Percentiles rank a stretch among this genome's conserved stretches.
Conservation (phyloP, 37 sponge, comb jelly and placozoan species). For the Cliona cf. orientalis region DNA sequence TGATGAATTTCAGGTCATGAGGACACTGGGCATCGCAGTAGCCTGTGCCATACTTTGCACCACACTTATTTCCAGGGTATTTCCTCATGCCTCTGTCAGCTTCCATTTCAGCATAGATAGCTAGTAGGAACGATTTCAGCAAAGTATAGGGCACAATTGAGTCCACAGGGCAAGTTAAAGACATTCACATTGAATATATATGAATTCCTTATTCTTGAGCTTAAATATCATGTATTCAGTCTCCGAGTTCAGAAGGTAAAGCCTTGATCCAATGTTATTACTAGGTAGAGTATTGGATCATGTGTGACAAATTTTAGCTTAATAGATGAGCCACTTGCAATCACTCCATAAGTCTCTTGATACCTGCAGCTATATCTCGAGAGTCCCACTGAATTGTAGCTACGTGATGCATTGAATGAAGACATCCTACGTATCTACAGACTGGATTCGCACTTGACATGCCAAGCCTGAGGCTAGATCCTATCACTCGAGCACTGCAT, state of each 20-base stretch:
- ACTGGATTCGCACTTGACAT: too few species aligned
- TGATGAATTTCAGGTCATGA: conserved; percentile 52
- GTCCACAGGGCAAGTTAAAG: conserved; percentile 42
- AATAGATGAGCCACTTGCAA: conserved; percentile 20
- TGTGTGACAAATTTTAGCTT: conserved; percentile 38
- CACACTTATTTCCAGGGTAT: conserved; percentile 39
- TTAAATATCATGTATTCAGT: conserved; percentile 26
- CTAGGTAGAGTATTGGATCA: too few species aligned
- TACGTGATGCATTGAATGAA: too few species aligned
- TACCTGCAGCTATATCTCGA: too few species aligned
- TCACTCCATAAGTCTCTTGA: conserved; percentile 37
- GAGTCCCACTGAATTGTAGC: too few species aligned
- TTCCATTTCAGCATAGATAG: conserved; percentile 50
- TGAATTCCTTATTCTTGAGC: conserved; percentile 42
- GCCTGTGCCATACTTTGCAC: conserved; percentile 51
- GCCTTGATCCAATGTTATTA: conserved; percentile 1
- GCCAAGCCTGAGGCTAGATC: too few species aligned
- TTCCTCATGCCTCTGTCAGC: conserved; percentile 33
- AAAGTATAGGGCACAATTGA: conserved; percentile 46
- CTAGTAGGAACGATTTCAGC: too few species aligned
- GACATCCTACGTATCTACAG: too few species aligned
- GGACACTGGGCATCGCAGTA: conserved; percentile 58
- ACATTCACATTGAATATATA: conserved; percentile 48
- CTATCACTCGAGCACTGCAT: too few species aligned
- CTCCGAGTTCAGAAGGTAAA: conserved; percentile 39